Conservation (phyloP, 2,113 vertebrate genomes). For the Austrofundulus limnaeus region DNA sequence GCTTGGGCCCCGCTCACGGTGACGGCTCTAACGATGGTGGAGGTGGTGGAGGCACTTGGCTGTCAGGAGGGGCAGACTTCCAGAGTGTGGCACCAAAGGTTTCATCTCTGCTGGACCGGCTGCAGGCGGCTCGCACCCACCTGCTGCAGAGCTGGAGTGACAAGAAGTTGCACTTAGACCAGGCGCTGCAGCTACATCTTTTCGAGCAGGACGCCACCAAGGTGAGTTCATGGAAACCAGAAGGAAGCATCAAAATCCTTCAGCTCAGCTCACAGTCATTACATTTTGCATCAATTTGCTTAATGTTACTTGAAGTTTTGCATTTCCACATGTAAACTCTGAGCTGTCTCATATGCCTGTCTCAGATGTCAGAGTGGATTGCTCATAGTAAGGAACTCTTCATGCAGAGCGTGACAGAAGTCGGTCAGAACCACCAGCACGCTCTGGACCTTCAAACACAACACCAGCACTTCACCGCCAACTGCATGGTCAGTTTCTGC, state of each 20-base stretch:
- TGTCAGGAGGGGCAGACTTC: slow-evolving; percentile 95
- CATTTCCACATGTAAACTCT: neutral
- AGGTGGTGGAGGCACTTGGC: slow-evolving; percentile 80
- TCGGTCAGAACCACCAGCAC: slow-evolving; percentile 94
- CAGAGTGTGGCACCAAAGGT: slow-evolving; percentile 96
- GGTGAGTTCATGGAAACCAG: slow-evolving; percentile 71
- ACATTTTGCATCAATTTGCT: neutral
- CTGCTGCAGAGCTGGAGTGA: slow-evolving; percentile 71
- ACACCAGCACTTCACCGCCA: slow-evolving; percentile 98
- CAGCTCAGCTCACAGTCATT: neutral
- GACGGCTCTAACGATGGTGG: slow-evolving; percentile 57
- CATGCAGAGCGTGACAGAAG: slow-evolving; percentile 92
- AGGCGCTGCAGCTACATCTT: slow-evolving; percentile 95
- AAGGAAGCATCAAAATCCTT: neutral
- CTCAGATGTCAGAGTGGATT: slow-evolving; percentile 98
- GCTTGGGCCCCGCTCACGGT: slow-evolving; percentile 77
- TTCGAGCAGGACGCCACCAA: slow-evolving; percentile 97
- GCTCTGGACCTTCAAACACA: slow-evolving; percentile 94
- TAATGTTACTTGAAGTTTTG: neutral
- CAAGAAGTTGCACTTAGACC: slow-evolving; percentile 88
- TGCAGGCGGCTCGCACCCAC: slow-evolving; percentile 86
- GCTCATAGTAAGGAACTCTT: slow-evolving; percentile 98
- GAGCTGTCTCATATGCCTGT: neutral
- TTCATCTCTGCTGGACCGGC: slow-evolving; percentile 91
- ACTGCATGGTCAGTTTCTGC: slow-evolving; percentile 87